Evolutionary conservation across 2,888 invertebrate genomes (phyloP), one percentile per base, ranked within the genome.

Genomic region (Drosophila crucigera): DNA sequence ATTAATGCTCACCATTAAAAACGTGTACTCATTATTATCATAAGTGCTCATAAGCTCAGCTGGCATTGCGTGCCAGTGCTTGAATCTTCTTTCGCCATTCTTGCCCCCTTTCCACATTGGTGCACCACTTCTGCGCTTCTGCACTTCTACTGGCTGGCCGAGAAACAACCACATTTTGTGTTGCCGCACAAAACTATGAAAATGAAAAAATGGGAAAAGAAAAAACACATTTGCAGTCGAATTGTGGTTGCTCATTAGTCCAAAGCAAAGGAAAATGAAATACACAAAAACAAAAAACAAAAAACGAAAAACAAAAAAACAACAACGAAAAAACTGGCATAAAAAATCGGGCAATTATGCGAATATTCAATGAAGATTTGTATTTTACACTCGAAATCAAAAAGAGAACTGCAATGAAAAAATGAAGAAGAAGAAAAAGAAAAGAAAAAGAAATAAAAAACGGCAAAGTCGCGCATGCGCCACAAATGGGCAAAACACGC

Each of bases 311-410:
- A 53, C 49, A 69, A 43, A 72, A n/a, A 16, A 16, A 14, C 19
- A 30, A 37, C 65, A n/a, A 50, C 43, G 67, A 49, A 68, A 30
- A 30, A 30, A 66, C 54, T 22, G 37, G 64, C 39, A 74, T 72
- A 73, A 69, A 41, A n/a, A 28, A 19, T 39, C 37, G 11, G 30
- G 72, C 82, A 89, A 89, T 91, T 91, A 85, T 84, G 91, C 82
- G 91, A 89, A 89, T 89, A 75, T 82, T 82, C 82, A 85, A 85
- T 89, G 78, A 78, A 89, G 67, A 73, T 84, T 74, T 78, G 65
- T 70, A 54, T 55, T 65, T 55, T 62, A 47, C 68, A 60, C 49
- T 43, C 31, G 33, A 58, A 60, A 28, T 28, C 49, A 50, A 50
- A 50, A 4, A 4, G 50, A 19, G 50, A 25, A 30, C 1, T 41